A percentile compares a stretch with the other conserved stretches of the same genome.
These are phyloP conservation scores for Hyperoplus immaculatus DNA, from an alignment of 2,797 vertebrate genomes.

Conservation along the genomic window DNA sequence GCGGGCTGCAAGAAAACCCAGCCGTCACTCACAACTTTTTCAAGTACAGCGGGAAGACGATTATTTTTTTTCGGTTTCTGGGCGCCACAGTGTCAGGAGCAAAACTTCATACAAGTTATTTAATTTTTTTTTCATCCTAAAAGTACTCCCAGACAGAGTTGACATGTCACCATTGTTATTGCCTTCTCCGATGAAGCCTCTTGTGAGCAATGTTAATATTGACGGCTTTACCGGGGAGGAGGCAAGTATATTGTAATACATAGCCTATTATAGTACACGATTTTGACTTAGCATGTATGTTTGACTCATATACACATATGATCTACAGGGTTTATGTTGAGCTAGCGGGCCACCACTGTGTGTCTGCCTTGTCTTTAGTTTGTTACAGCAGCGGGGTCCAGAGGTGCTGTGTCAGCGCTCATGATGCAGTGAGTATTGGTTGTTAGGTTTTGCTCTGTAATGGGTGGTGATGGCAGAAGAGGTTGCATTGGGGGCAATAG, in stretches of 20 bases:
- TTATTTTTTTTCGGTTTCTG: slow-evolving; percentile 49
- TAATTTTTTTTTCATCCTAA: slow-evolving; percentile 26
- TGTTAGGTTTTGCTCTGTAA: slow-evolving; percentile 70
- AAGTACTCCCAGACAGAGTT: slow-evolving; percentile 53
- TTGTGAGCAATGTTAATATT: slow-evolving; percentile 57
- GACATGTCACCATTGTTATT: slow-evolving; percentile 42
- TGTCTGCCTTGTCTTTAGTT: slow-evolving; percentile 37
- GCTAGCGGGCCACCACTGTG: slow-evolving; percentile 37
- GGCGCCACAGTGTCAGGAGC: slow-evolving; percentile 51
- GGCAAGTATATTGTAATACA: slow-evolving; percentile 58
- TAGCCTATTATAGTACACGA: slow-evolving; percentile 66
- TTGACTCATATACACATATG: slow-evolving; percentile 70
- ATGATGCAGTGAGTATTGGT: slow-evolving; percentile 45
- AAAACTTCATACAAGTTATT: slow-evolving; percentile 47
- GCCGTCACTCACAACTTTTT: slow-evolving; percentile 75
- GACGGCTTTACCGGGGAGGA: slow-evolving; percentile 58
- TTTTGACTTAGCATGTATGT: slow-evolving; percentile 54
- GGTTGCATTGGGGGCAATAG: slow-evolving; percentile 53
- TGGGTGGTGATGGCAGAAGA: slow-evolving; percentile 66
- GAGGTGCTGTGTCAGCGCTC: slow-evolving; percentile 56
- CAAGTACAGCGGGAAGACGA: slow-evolving; percentile 79
- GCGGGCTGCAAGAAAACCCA: slow-evolving; percentile 55
- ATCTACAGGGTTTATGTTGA: slow-evolving; percentile 64
- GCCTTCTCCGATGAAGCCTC: slow-evolving; percentile 50
- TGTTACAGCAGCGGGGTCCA: slow-evolving; percentile 50